Percentiles rank a stretch among this genome's conserved stretches.
Conservation (phyloP, 92 coral and sea anemone genomes). For the Epizoanthus stellaris region DNA sequence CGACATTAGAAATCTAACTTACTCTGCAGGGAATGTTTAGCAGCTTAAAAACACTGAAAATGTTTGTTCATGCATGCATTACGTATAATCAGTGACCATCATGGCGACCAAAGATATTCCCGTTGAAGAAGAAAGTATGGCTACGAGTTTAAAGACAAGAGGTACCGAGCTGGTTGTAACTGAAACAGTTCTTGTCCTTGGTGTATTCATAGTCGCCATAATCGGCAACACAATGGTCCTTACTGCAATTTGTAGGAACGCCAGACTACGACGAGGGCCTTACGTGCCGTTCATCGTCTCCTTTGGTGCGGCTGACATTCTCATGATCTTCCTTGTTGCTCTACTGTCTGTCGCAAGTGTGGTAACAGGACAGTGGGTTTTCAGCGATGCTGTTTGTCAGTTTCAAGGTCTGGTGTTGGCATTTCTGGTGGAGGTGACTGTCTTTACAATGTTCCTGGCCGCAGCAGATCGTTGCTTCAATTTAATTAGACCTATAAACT, state of each 20-base stretch:
- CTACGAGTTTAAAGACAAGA: neutral
- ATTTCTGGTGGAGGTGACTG: neutral
- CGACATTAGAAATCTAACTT: neutral
- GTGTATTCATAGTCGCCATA: neutral
- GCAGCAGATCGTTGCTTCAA: conserved; percentile 11
- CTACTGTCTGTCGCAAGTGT: conserved; percentile 13
- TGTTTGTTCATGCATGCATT: no score
- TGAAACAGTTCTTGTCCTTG: neutral
- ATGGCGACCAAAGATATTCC: neutral
- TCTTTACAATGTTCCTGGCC: conserved; percentile 7
- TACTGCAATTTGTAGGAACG: neutral
- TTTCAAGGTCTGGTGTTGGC: conserved; percentile 9
- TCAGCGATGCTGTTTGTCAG: conserved; percentile 23
- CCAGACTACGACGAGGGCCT: neutral
- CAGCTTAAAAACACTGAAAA: no score
- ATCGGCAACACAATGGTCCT: conserved; percentile 12
- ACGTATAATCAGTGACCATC: neutral
- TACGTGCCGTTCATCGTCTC: neutral
- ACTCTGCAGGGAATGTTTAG: neutral
- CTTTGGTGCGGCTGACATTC: neutral
- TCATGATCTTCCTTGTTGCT: conserved; percentile 4
- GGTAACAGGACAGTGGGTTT: neutral
- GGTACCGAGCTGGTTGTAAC: neutral
- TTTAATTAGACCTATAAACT: neutral
- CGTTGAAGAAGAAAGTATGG: neutral